Percentiles rank a stretch among this genome's conserved stretches.
phyloP scores from a whole-genome alignment of 2,888 invertebrate genomes.

The Nysson spinosus region DNA sequence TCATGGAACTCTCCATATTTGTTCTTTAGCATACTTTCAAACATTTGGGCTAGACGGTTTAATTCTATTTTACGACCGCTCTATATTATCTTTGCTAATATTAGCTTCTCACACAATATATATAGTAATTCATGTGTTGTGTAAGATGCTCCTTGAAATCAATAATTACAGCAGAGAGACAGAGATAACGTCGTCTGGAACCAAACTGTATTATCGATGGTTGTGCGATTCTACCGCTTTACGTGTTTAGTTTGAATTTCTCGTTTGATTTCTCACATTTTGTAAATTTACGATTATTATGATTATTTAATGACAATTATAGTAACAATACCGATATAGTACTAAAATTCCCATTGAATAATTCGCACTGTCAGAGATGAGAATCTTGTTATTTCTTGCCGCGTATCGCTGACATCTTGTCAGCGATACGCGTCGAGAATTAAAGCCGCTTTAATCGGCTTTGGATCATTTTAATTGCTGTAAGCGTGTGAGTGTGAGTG shows the following conservation, averaged over 20 bases:
- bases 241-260: too few relatives aligned
- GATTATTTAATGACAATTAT: too few relatives aligned
- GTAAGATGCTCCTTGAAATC: constrained; percentile 50
- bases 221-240: too few relatives aligned
- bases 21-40: constrained; percentile 21
- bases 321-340: too few relatives aligned
- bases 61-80: constrained; percentile 19
- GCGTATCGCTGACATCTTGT: too few relatives aligned
- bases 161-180: constrained; percentile 62
- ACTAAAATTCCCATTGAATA: too few relatives aligned
- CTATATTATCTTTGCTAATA: constrained; percentile 15
- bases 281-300: background rate
- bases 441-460: too few relatives aligned
- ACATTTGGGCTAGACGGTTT: constrained; percentile 17
- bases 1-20: constrained; percentile 1
- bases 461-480: too few relatives aligned
- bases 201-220: constrained; percentile 49
- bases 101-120: constrained; percentile 3
- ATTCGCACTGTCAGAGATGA: too few relatives aligned
- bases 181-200: constrained; percentile 63
- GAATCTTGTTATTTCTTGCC: too few relatives aligned
- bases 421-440: too few relatives aligned
- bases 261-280: constrained; percentile 1
- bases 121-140: constrained; percentile 40
- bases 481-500: too few relatives aligned